Evolutionary conservation across 2,888 invertebrate genomes (phyloP).

Genomic region (Tinea semifulvella): DNA sequence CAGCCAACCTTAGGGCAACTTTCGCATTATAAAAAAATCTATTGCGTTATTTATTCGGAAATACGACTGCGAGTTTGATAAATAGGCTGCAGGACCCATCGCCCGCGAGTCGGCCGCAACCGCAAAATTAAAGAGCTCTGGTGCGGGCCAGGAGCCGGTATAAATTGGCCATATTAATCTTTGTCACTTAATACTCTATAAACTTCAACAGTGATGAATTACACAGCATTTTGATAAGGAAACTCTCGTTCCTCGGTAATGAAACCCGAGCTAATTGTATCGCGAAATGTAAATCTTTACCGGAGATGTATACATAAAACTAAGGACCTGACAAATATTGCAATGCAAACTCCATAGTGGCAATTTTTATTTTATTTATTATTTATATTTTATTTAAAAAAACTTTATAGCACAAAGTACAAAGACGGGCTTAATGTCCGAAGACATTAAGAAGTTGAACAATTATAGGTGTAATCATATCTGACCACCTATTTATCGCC

Average conservation of each 20-base stretch:
- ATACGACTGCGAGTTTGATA: conserved; percentile 17
- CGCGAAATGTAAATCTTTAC: conserved; percentile 8
- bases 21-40: no score
- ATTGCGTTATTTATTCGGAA: conserved; percentile 11
- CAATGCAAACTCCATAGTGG: no score
- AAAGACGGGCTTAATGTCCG: no score
- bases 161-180: conserved; percentile 49
- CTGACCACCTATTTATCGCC: no score
- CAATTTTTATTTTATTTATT: no score
- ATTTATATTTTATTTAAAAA: no score
- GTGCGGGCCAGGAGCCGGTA: conserved; percentile 22
- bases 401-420: no score
- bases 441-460: no score
- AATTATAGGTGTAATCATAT: no score
- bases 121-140: conserved; percentile 25
- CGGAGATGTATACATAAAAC: background rate
- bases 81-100: conserved; percentile 17
- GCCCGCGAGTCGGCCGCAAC: conserved; percentile 17
- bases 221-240: conserved; percentile 27
- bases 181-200: conserved; percentile 48
- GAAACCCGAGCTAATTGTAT: conserved; percentile 12
- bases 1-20: no score
- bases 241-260: conserved; percentile 8
- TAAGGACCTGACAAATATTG: no score
- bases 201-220: conserved; percentile 41